Evolutionary conservation across 2,888 invertebrate species (phyloP).

Genomic region (Agonopterix heracliana): DNA sequence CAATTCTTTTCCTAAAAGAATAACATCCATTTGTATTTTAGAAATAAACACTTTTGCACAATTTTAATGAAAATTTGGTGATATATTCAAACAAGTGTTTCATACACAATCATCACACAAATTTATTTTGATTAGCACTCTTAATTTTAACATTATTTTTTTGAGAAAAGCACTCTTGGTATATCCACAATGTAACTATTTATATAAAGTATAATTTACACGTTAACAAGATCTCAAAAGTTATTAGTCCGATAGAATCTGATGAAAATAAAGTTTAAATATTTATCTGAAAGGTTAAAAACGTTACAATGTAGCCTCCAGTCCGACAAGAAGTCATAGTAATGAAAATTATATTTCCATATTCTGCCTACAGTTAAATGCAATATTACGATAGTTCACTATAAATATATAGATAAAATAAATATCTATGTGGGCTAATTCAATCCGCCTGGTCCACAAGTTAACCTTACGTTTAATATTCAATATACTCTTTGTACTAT

Average conservation of each 20-base stretch:
- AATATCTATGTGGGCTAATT: slow-evolving; percentile 63
- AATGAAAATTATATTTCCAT: slow-evolving; percentile 56
- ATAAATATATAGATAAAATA: slow-evolving; percentile 64
- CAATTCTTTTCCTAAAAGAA: slow-evolving; percentile 73
- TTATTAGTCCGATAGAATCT: neutral
- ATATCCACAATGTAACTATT: slow-evolving; percentile 24
- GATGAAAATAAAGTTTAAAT: slow-evolving; percentile 1
- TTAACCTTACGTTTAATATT: slow-evolving; percentile 63
- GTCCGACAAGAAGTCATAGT: slow-evolving; percentile 29
- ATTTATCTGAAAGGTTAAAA: slow-evolving; percentile 16
- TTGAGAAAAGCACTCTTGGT: slow-evolving; percentile 68
- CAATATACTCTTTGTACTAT: slow-evolving; percentile 69
- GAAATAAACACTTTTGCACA: slow-evolving; percentile 40
- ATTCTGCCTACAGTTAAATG: slow-evolving; percentile 57
- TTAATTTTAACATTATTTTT: slow-evolving; percentile 36
- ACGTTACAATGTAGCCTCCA: slow-evolving; percentile 40
- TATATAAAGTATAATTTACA: slow-evolving; percentile 7
- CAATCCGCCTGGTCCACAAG: slow-evolving; percentile 65
- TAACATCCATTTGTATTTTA: slow-evolving; percentile 50
- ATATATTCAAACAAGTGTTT: slow-evolving; percentile 27
- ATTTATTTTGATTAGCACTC: slow-evolving; percentile 34
- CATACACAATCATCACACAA: slow-evolving; percentile 30
- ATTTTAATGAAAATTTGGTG: slow-evolving; percentile 43
- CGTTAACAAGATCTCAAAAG: slow-evolving; percentile 6
- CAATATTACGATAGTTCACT: slow-evolving; percentile 42